phyloP scores from a whole-genome alignment of 2,113 vertebrate genomes.

The Onychostruthus taczanowskii region DNA sequence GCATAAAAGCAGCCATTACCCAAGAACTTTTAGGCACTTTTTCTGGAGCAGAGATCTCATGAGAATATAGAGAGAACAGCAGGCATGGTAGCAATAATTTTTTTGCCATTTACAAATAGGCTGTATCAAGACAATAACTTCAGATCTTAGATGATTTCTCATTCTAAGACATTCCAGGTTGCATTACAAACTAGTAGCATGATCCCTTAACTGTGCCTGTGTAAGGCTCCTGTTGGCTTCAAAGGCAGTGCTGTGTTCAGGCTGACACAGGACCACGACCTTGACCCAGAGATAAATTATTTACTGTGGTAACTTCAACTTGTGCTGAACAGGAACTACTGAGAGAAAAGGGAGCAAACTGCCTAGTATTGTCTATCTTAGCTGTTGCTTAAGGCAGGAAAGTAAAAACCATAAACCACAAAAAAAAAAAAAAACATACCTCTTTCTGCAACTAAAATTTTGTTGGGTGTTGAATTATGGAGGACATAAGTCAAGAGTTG shows the following conservation, averaged over 20 bases:
- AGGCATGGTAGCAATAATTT: neutral
- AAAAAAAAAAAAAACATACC: neutral
- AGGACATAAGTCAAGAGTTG: neutral
- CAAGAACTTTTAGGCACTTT: neutral
- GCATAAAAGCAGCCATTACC: neutral
- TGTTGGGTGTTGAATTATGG: neutral
- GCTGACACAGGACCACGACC: neutral
- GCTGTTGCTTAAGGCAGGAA: neutral
- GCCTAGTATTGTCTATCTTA: neutral
- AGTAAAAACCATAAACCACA: neutral
- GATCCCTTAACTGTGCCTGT: neutral
- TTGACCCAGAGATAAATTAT: slow-evolving; percentile 13
- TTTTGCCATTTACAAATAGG: neutral
- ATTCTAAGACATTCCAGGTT: neutral
- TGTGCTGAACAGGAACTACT: neutral
- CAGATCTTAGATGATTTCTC: neutral
- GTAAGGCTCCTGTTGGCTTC: neutral
- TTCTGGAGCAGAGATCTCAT: neutral
- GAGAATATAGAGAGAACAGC: neutral
- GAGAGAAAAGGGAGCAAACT: neutral
- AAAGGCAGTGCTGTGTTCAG: neutral
- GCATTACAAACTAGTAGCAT: neutral
- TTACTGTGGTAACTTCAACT: neutral
- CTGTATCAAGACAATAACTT: neutral
- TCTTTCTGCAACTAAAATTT: neutral